These are phyloP conservation scores for Drosophila mayaguana DNA, from an alignment of 2,888 invertebrate species.

Conservation along the genomic window DNA sequence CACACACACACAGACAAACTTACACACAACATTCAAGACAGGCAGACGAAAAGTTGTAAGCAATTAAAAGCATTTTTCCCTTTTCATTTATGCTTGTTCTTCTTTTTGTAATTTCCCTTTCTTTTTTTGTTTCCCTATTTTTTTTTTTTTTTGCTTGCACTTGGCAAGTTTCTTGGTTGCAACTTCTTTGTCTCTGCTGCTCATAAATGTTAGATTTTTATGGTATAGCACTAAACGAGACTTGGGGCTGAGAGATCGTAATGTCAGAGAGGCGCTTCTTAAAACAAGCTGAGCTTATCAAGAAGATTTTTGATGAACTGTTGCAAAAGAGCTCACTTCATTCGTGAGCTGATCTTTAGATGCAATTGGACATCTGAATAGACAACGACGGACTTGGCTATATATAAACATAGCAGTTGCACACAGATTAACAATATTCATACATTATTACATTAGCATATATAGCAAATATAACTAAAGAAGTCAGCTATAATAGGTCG, in stretches of 20 bases:
- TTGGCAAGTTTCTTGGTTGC: conserved; percentile 17
- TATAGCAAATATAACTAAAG: too few relatives aligned
- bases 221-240: background rate
- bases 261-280: background rate
- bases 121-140: conserved; percentile 11
- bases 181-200: conserved; percentile 16
- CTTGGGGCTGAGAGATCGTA: background rate
- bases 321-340: background rate
- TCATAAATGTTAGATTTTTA: conserved; percentile 65
- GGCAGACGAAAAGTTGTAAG: conserved; percentile 42
- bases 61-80: conserved; percentile 53
- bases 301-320: too few relatives aligned
- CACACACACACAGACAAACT: conserved; percentile 5
- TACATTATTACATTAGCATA: too few relatives aligned
- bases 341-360: background rate
- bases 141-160: conserved; percentile 12
- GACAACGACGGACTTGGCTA: too few relatives aligned
- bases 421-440: too few relatives aligned
- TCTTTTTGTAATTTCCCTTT: conserved; percentile 16
- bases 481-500: too few relatives aligned
- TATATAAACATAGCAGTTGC: too few relatives aligned
- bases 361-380: too few relatives aligned
- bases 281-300: background rate
- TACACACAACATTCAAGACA: conserved; percentile 4
- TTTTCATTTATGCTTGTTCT: conserved; percentile 8